phyloP scores from a whole-genome alignment of 2,113 vertebrate genomes.

The Cricetomys ansorgei region DNA sequence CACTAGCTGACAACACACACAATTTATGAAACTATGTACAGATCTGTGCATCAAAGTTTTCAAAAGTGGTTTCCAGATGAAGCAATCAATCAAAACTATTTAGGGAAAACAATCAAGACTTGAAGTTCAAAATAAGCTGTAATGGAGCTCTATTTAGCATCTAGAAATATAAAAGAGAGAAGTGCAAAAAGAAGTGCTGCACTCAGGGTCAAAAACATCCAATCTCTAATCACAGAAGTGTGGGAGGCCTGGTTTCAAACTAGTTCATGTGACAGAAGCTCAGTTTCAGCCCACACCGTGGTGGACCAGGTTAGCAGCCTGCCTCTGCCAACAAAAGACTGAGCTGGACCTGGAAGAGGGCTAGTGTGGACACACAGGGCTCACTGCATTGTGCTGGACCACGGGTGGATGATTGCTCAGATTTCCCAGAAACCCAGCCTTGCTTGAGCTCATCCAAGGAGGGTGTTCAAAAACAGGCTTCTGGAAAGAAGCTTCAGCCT shows the following conservation, averaged over 20 bases:
- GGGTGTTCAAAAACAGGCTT: not conserved
- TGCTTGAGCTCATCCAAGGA: not conserved
- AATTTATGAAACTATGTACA: slow-evolving; percentile 34
- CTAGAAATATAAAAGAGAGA: slow-evolving; percentile 33
- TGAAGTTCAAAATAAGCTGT: slow-evolving; percentile 9
- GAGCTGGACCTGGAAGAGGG: not conserved
- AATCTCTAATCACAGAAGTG: not conserved
- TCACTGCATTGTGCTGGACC: not conserved
- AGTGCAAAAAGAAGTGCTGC: not conserved
- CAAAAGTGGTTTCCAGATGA: not conserved
- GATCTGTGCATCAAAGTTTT: not conserved
- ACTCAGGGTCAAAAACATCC: not conserved
- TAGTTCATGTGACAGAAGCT: not conserved
- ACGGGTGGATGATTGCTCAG: not conserved
- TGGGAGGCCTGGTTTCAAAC: not conserved
- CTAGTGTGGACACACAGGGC: not conserved
- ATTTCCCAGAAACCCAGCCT: not conserved
- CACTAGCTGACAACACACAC: not conserved
- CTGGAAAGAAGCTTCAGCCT: not conserved
- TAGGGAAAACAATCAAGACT: slow-evolving; percentile 39
- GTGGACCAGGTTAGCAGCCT: not conserved
- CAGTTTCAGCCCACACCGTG: not conserved
- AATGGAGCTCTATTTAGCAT: not conserved
- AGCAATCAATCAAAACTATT: slow-evolving; percentile 27
- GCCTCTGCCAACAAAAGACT: not conserved